A percentile compares a stretch with the other conserved stretches of the same genome.
Evolutionary conservation across 2,113 vertebrate genomes (phyloP).

Genomic region (Coracopsis vasa): DNA sequence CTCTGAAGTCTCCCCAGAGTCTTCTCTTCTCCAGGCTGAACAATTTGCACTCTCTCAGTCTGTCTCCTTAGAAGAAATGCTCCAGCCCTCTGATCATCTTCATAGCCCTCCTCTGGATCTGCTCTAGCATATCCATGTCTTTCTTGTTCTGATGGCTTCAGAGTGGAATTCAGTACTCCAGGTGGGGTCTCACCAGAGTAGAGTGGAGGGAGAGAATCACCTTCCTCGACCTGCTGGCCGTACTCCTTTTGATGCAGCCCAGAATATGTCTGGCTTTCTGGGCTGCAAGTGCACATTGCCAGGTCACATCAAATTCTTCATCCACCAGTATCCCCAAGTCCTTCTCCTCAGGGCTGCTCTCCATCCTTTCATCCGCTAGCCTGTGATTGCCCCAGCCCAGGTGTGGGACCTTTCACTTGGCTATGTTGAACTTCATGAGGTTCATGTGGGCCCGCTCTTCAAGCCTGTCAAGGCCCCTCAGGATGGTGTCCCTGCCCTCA

Average conservation of each 20-base stretch:
- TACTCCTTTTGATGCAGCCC: not conserved
- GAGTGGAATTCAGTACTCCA: not conserved
- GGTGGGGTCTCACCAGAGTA: not conserved
- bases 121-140: not conserved
- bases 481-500: not conserved
- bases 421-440: not conserved
- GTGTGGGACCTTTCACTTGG: not conserved
- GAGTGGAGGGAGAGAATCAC: not conserved
- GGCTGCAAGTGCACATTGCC: fast-evolving
- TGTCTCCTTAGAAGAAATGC: fast-evolving
- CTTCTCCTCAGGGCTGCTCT: not conserved
- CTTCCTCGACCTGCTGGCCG: not conserved
- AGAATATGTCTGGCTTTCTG: not conserved
- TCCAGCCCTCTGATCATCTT: not conserved
- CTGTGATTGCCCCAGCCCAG: not conserved
- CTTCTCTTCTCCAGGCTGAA: not conserved
- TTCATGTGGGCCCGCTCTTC: not conserved
- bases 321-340: not conserved
- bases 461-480: not conserved
- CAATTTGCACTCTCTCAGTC: not conserved
- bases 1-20: not conserved
- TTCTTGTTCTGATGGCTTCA: not conserved
- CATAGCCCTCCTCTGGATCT: not conserved
- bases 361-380: not conserved
- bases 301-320: not conserved